These are phyloP conservation scores for Chloroclysta siterata DNA, from an alignment of 2,888 invertebrate genomes.

Conservation along the genomic window DNA sequence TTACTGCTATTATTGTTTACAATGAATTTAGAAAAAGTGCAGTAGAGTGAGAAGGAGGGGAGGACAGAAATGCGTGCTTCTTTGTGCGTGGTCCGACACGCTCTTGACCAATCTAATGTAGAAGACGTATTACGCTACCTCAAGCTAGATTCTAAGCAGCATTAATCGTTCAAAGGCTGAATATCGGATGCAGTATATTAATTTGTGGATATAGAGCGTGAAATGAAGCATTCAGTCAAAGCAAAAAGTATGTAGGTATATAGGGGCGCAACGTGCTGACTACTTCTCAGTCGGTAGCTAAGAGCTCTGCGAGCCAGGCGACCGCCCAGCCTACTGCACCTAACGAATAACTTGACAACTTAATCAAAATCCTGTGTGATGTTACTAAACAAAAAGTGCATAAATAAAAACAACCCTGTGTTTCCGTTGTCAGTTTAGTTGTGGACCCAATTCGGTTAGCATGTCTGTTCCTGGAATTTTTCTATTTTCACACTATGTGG, in stretches of 20 bases:
- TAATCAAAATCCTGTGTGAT: slow-evolving; percentile 70
- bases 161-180: slow-evolving; percentile 48
- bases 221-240: slow-evolving; percentile 76
- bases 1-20: too few species aligned
- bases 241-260: slow-evolving; percentile 76
- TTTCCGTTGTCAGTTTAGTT: slow-evolving; percentile 64
- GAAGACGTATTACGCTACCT: neutral
- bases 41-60: too few species aligned
- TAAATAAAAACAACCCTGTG: slow-evolving; percentile 72
- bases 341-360: slow-evolving; percentile 26
- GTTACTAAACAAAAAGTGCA: slow-evolving; percentile 82
- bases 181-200: slow-evolving; percentile 72
- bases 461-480: slow-evolving; percentile 80
- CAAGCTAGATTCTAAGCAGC: slow-evolving; percentile 40
- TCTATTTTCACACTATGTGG: slow-evolving; percentile 75
- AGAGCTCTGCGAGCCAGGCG: slow-evolving; percentile 54
- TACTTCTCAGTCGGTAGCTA: slow-evolving; percentile 64
- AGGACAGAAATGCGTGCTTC: too few species aligned
- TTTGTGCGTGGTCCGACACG: neutral
- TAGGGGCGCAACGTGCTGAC: slow-evolving; percentile 69
- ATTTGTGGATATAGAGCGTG: slow-evolving; percentile 81
- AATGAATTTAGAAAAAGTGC: too few species aligned
- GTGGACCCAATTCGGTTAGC: slow-evolving; percentile 65
- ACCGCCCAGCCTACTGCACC: slow-evolving; percentile 34
- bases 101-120: neutral